phyloP scores from a whole-genome alignment of 2,113 vertebrate species.

The Amazona guildingii region DNA sequence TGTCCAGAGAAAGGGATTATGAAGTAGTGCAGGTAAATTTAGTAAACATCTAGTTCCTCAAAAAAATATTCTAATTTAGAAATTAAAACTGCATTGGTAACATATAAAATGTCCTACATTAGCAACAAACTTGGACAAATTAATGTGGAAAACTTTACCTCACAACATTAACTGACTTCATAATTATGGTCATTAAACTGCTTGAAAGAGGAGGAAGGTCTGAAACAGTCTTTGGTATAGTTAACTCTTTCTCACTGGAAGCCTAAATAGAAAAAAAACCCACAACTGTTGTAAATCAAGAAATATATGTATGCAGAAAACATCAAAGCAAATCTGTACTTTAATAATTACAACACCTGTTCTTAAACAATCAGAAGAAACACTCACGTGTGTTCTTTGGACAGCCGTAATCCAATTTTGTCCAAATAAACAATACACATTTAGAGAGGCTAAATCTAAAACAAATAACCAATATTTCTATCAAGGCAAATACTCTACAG shows the following conservation, averaged over 20 bases:
- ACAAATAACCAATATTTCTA: background rate
- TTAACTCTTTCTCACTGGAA: constrained; percentile 73
- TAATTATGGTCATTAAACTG: constrained; percentile 77
- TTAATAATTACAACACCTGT: background rate
- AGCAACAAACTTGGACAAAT: background rate
- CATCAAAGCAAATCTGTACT: background rate
- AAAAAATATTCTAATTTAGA: background rate
- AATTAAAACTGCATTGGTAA: background rate
- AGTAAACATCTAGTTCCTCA: background rate
- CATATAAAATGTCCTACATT: background rate
- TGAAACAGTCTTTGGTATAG: constrained; percentile 71
- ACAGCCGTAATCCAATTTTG: background rate
- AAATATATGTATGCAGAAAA: background rate
- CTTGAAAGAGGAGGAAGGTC: constrained; percentile 88
- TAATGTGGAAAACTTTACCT: constrained; percentile 74
- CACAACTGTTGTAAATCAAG: background rate
- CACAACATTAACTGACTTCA: constrained; percentile 77
- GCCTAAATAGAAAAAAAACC: constrained; percentile 32
- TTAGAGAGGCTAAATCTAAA: background rate
- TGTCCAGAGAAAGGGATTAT: background rate
- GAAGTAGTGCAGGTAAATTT: background rate
- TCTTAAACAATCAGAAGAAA: background rate
- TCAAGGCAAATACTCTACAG: background rate
- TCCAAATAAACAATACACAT: background rate
- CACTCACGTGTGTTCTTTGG: background rate